These are phyloP conservation scores for Chlamydotis undulata DNA, from an alignment of 2,113 vertebrate genomes.

Conservation along the genomic window DNA sequence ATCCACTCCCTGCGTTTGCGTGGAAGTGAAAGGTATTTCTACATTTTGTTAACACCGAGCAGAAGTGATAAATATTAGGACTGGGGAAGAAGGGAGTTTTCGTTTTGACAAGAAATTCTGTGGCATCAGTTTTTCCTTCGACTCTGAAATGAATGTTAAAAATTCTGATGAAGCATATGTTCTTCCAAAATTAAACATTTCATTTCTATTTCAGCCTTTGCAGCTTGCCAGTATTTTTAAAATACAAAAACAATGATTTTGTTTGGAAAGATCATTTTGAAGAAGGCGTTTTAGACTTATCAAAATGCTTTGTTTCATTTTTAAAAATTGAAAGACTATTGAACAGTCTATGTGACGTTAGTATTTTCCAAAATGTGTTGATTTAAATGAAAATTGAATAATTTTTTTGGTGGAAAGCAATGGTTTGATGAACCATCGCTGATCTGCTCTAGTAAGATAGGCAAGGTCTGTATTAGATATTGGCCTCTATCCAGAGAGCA, in stretches of 20 bases:
- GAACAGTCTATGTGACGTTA: background rate
- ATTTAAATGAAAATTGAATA: background rate
- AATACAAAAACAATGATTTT: background rate
- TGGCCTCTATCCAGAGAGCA: background rate
- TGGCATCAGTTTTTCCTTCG: background rate
- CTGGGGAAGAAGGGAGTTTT: background rate
- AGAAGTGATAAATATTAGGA: conserved; percentile 29
- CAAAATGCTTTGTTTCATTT: background rate
- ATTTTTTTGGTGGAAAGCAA: background rate
- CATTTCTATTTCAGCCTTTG: conserved; percentile 52
- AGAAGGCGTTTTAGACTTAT: background rate
- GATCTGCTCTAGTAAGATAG: background rate
- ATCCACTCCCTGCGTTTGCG: background rate
- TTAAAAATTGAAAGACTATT: background rate
- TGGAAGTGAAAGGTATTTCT: background rate
- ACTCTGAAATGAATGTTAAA: background rate
- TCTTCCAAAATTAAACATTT: conserved; percentile 63
- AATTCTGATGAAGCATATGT: conserved; percentile 50
- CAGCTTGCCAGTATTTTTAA: conserved; percentile 40
- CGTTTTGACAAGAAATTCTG: background rate
- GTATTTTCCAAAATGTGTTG: background rate
- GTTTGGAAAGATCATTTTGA: background rate
- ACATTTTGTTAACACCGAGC: background rate
- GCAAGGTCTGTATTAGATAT: background rate
- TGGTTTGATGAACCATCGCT: background rate